Evolutionary conservation across 2,113 vertebrate genomes (phyloP).

Genomic region (Bagarius yarrelli): DNA sequence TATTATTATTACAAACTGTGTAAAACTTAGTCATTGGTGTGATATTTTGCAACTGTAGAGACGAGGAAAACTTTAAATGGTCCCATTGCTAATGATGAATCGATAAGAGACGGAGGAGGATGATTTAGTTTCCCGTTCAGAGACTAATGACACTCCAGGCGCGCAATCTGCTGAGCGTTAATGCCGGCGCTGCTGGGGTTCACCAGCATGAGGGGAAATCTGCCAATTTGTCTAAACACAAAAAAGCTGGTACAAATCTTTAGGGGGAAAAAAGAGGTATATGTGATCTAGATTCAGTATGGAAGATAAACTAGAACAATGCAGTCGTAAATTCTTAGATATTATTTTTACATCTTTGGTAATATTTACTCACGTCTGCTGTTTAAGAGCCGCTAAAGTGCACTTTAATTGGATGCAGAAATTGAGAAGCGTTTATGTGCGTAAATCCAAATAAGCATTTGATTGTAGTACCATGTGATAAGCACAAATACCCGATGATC

Average conservation of each 20-base stretch:
- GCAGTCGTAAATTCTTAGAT: background rate
- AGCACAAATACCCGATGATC: background rate
- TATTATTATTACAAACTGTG: background rate
- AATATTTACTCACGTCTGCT: too few relatives aligned
- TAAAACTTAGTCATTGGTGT: background rate
- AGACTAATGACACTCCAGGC: slow-evolving; percentile 68
- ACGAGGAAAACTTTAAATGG: background rate
- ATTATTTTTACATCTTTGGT: background rate
- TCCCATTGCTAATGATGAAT: slow-evolving; percentile 50
- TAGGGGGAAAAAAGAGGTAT: background rate
- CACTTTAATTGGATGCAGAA: background rate
- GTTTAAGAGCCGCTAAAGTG: background rate
- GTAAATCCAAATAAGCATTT: background rate
- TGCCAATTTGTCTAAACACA: slow-evolving; percentile 47
- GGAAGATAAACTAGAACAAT: background rate
- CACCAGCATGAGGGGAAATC: slow-evolving; percentile 48
- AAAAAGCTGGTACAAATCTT: background rate
- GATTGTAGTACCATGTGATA: background rate
- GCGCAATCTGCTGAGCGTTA: slow-evolving; percentile 48
- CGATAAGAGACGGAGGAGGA: slow-evolving; percentile 50
- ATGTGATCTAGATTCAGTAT: background rate
- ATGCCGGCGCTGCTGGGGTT: slow-evolving; percentile 41
- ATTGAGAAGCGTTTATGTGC: background rate
- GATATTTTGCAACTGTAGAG: background rate
- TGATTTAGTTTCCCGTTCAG: slow-evolving; percentile 70